Evolutionary conservation across 1,140 invertebrate genomes (phyloP), one percentile per base, ranked within the genome.

Genomic region (Procambarus virginalis): DNA sequence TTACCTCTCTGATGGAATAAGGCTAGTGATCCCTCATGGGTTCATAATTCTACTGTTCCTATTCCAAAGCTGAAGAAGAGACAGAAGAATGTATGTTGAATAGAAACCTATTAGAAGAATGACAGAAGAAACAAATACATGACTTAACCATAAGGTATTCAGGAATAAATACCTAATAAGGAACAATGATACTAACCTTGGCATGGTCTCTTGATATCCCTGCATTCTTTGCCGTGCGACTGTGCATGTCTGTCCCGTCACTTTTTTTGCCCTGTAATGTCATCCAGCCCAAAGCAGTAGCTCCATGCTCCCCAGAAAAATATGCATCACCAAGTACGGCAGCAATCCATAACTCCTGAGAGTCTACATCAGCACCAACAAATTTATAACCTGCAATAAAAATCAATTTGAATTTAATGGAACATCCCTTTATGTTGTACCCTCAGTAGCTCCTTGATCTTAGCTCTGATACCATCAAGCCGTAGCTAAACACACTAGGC

Each of bases 301-400:
- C 96, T 3, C 98, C 98, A 92, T 97, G 97, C 70, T 93, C 86
- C 5, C 92, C 92, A 95, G 95, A 10, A 95, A 95, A 96, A 93
- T 96, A 94, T 3, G 98, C 96, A 94, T 99, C 98, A 34, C 98
- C 99, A 86, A 99, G 95, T 0, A 99, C 93, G 0, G 98, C 97
- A 9, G 99, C 98, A 92, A 99, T 99, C 99, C 99, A 99, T 3
- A 99, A 94, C 94, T 99, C 99, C 94, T 99, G 97, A 5, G 99
- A 99, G 94, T 99, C 99, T 0, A 99, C 99, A 95, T 99, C 99
- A 76, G 99, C 99, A 2, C 99, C 99, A 1, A 99, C 97, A 93
- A 99, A 97, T 93, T 95, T 96, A 94, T 97, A 98, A 0, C 97
- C 97, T 92, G 91, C 12, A 81, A 85, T 8, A 79, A 22, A 64